Conservation (phyloP, 1,140 invertebrate genomes). For the Bursaphelenchus mucronatus region DNA sequence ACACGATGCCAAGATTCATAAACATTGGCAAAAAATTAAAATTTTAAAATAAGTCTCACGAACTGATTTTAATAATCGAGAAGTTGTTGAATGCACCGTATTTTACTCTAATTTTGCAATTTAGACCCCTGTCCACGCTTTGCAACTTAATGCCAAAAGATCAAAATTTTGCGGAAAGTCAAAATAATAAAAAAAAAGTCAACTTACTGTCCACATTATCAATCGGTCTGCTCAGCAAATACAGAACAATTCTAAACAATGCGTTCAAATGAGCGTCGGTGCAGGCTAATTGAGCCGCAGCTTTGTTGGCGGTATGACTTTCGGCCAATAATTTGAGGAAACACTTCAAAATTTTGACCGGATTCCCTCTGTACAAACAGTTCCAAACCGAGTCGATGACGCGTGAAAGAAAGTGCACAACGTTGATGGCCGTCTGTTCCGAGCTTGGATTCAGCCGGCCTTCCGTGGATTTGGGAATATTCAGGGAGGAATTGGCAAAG, state of each 20-base stretch:
- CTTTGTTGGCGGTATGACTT: slow-evolving; percentile 43
- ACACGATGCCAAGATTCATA: too few species aligned
- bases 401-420: slow-evolving; percentile 73
- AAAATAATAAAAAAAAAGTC: background rate
- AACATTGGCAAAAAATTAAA: too few species aligned
- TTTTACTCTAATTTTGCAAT: too few species aligned
- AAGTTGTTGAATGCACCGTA: too few species aligned
- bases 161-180: background rate
- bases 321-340: slow-evolving; percentile 50
- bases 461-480: slow-evolving; percentile 73
- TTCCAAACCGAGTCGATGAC: slow-evolving; percentile 97
- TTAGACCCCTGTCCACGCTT: too few species aligned
- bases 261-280: slow-evolving; percentile 68
- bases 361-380: slow-evolving; percentile 65
- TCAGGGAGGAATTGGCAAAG: slow-evolving; percentile 80
- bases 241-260: slow-evolving; percentile 86
- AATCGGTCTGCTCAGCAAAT: slow-evolving; percentile 81
- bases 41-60: too few species aligned
- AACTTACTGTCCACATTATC: slow-evolving; percentile 67
- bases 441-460: slow-evolving; percentile 71
- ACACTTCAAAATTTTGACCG: slow-evolving; percentile 61
- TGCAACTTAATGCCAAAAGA: too few species aligned
- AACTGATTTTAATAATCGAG: too few species aligned
- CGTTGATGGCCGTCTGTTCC: slow-evolving; percentile 61
- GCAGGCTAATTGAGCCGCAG: slow-evolving; percentile 65